Evolutionary conservation across 2,113 vertebrate genomes (phyloP), one percentile per base, ranked within the genome.

Genomic region (Donacobius atricapilla): DNA sequence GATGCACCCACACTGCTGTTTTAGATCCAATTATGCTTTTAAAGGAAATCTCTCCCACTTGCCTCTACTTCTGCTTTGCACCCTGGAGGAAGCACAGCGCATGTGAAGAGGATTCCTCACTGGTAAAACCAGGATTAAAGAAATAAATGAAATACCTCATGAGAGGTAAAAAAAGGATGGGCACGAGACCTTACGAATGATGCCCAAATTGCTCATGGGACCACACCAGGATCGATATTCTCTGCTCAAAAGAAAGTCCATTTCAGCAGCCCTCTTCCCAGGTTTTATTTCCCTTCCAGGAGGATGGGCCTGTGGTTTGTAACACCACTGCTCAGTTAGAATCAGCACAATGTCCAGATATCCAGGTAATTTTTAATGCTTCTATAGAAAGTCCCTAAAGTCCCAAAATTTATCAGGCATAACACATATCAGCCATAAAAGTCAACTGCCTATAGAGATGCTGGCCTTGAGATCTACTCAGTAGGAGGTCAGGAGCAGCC

Each of bases 81-180:
- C 33, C 42, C 60, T 50, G 44, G 30, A 84, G 81, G 33, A 66
- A 27, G 61, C 3, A 1, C 16, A 39, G 39, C 0, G 0, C 7
- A 19, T 0, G 8, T 5, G 12, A 84, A 76, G 13, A 0, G 0
- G 27, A 65, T 15, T 73, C 25, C 23, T 65, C 30, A 35, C 6
- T 3, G 3, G 20, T 21, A 66, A 60, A 83, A 70, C 7, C 6
- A 64, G 33, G 39, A 63, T 47, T 75, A 70, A 70, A 56, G 19
- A 48, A 70, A 44, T 19, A 47, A 69, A 63, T 24, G 30, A 45
- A 80, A 35, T 19, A 13, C 5, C 6, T 18, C 13, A 11, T 2
- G n/a, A 31, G 15, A 22, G 7, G 45, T 63, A 12, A 51, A 40
- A 56, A 54, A 48, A 11, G 1, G 19, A 70, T 33, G 25, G 4